Base-by-base conservation (phyloP, 1,140 invertebrate genomes). In the Galleria mellonella region DNA sequence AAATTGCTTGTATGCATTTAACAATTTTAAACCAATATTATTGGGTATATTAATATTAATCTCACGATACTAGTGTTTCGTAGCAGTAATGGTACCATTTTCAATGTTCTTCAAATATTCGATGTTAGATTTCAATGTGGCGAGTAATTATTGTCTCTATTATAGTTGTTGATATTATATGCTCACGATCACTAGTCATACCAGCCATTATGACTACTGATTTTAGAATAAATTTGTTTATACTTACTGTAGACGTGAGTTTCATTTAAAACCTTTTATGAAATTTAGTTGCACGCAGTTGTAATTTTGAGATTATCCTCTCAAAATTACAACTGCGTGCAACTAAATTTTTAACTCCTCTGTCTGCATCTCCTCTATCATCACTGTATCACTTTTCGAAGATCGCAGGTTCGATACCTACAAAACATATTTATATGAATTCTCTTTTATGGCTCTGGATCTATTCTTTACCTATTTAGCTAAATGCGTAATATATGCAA, bases 191-290 rank as follows among this genome's bases (percentile, higher is more conserved):
- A 74, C 60, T 70, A 63, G 77, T 83, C 72, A 82, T 82, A 73
- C 43, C 82, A 85, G 82, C 82, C 82, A 85, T 85, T 70, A 62
- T 85, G 72, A 85, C 72, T 72, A 64, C 68, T 79, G 73, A 75
- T 82, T 60, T 62, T 64, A 37, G 47, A 83, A 72, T 76, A 83
- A 77, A 84, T 62, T 69, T 40, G 41, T 57, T 52, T 69, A 58
- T 63, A 68, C 53, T 64, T 73, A 70, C 54, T 65, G 49, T 66
- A 70, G 37, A 54, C 8, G 38, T 23, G 48, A 45, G 9, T 77
- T 70, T 72, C 49, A 71, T 68, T 68, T 55, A 28, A 9, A 31
- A 38, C 40, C 9, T 32, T 44, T 32, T n/a, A n/a, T n/a, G n/a
- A n/a, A n/a, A n/a, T n/a, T n/a, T n/a, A n/a, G n/a, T n/a, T n/a